phyloP scores from a whole-genome alignment of 2,113 vertebrate genomes.

The Zingel zingel region DNA sequence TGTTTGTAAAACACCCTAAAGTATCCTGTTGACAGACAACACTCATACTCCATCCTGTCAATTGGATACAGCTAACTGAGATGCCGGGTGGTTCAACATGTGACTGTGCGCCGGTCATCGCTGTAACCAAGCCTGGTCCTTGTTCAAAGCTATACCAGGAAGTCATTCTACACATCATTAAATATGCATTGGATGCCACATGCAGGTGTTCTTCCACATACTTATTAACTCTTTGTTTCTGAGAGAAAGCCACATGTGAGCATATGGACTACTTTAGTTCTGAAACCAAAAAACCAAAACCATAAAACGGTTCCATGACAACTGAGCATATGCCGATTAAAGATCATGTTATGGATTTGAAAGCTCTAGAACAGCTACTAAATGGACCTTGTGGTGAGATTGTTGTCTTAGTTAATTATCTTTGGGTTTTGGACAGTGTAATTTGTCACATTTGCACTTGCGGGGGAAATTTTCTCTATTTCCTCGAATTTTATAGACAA shows the following conservation, averaged over 20 bases:
- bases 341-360: neutral
- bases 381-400: neutral
- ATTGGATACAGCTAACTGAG: conserved; percentile 56
- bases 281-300: neutral
- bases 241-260: neutral
- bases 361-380: neutral
- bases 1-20: conserved; percentile 65
- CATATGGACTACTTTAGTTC: neutral
- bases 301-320: neutral
- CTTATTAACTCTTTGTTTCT: neutral
- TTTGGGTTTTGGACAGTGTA: neutral
- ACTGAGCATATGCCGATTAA: neutral
- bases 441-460: neutral
- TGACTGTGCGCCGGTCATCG: neutral
- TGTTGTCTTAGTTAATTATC: neutral
- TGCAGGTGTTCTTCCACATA: conserved; percentile 51
- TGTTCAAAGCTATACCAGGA: conserved; percentile 39
- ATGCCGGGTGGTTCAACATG: conserved; percentile 15
- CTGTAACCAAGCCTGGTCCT: conserved; percentile 60
- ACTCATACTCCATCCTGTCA: conserved; percentile 32
- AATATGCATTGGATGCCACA: conserved; percentile 56
- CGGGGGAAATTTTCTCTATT: neutral
- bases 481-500: neutral
- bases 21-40: conserved; percentile 63
- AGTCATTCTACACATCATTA: conserved; percentile 59